These are phyloP conservation scores for Tetramorium alpestre DNA, from an alignment of 1,140 invertebrate species.

Conservation along the genomic window DNA sequence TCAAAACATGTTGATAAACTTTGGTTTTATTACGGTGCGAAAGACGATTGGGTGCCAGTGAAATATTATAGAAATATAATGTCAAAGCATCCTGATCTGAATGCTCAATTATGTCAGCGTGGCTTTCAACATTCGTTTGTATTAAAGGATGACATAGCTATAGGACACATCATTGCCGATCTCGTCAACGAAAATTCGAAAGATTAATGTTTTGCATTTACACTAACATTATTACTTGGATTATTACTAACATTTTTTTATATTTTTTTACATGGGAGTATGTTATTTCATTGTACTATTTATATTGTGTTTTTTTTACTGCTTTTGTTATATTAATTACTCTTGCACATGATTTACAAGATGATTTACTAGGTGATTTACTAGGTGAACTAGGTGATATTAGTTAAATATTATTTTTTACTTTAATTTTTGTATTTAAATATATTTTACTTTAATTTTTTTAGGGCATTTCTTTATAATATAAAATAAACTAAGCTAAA, in stretches of 20 bases:
- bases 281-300: no score
- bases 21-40: slow-evolving; percentile 91
- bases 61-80: slow-evolving; percentile 89
- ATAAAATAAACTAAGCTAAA: background rate
- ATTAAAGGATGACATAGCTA: slow-evolving; percentile 87
- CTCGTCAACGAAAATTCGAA: slow-evolving; percentile 84
- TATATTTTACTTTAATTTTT: no score
- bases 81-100: slow-evolving; percentile 87
- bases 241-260: background rate
- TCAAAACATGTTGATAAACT: slow-evolving; percentile 87
- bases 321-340: no score
- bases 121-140: slow-evolving; percentile 92
- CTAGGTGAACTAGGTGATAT: no score
- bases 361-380: no score
- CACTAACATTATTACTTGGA: no score
- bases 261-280: background rate
- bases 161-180: slow-evolving; percentile 88
- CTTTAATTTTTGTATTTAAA: background rate
- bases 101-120: slow-evolving; percentile 89
- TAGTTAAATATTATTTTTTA: no score
- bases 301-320: no score
- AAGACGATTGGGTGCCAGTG: slow-evolving; percentile 91
- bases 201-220: background rate
- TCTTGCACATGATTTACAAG: no score
- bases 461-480: background rate